These are phyloP conservation scores for Dendrophyllia cribrosa DNA, from an alignment of 64 coral and sea anemone genomes.

Conservation along the genomic window DNA sequence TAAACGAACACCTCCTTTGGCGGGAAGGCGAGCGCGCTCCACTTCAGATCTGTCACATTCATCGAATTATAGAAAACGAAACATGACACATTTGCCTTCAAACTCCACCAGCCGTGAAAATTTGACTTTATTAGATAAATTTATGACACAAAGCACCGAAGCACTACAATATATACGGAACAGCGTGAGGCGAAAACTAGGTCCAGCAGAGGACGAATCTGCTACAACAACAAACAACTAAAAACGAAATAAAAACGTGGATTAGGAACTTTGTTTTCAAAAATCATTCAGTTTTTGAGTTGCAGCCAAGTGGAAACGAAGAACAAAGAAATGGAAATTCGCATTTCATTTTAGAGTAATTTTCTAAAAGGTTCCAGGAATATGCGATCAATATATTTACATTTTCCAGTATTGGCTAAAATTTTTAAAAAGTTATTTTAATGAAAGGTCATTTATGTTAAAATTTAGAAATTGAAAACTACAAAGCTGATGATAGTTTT, in stretches of 20 bases:
- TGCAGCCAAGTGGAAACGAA: slow-evolving; percentile 3
- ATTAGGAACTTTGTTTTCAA: neutral
- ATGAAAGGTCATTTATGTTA: neutral
- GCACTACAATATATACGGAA: slow-evolving; percentile 66
- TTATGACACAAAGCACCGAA: slow-evolving; percentile 71
- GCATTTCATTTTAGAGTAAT: neutral
- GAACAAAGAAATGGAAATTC: neutral
- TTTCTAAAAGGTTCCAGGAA: neutral
- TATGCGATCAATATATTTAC: neutral
- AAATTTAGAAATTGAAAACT: neutral
- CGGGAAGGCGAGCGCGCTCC: slow-evolving; percentile 24
- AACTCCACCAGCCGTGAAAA: neutral
- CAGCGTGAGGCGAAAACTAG: slow-evolving; percentile 58
- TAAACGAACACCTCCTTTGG: neutral
- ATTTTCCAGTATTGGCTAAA: neutral
- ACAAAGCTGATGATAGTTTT: neutral
- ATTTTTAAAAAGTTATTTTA: neutral
- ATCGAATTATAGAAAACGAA: slow-evolving; percentile 17
- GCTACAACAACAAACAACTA: neutral
- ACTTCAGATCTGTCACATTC: slow-evolving; percentile 49
- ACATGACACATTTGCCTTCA: slow-evolving; percentile 48
- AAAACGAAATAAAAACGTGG: neutral
- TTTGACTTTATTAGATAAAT: slow-evolving; percentile 59
- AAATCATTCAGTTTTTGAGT: neutral
- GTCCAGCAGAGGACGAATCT: neutral